Evolutionary conservation across 2,888 invertebrate species (phyloP), one percentile per base, ranked within the genome.

Genomic region (Synergus itoensis): DNA sequence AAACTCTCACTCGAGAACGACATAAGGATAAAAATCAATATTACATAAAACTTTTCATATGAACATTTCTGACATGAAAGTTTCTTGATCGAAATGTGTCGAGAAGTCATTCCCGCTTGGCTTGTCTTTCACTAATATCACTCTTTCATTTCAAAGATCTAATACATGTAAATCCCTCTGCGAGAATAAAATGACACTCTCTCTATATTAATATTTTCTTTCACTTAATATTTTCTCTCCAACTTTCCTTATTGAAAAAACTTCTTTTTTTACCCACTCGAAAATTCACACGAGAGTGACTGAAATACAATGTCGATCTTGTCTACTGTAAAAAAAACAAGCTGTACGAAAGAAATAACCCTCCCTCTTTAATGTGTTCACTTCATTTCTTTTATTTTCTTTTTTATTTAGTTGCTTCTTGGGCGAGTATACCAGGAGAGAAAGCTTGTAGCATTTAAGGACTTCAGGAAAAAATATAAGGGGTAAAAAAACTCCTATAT

Each of bases 311-410:
- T 63, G 36, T 12, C 28, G 43, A 67, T 63, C 18, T 21, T 18
- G 64, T 40, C 21, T 14, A 45, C 67, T 85, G 84, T 86, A 87
- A 83, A 87, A 86, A 81, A 86, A 81, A 86, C 84, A 84, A 86
- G 81, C 83, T 82, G 84, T 87, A 86, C 82, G 86, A 86, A 87
- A 84, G 78, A 57, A 8, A 9, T 18, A 36, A 36, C 81, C 84
- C 83, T 84, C 79, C 83, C 81, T 80, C 48, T 73, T 62, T 45
- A 57, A 62, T 43, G 28, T n/a, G n/a, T n/a, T 64, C 43, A 63
- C 63, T 40, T 57, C 62, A n/a, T 63, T 60, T 36, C 53, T 14
- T 53, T 63, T 69, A 69, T 77, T 62, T 36, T 14, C 21, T 45
- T 45, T 69, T 4, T 48, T 43, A 18, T 67, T 45, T 45, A 28